Evolutionary conservation across 1,140 invertebrate species (phyloP), one percentile per base, ranked within the genome.

Genomic region (Zaprionus davidi): DNA sequence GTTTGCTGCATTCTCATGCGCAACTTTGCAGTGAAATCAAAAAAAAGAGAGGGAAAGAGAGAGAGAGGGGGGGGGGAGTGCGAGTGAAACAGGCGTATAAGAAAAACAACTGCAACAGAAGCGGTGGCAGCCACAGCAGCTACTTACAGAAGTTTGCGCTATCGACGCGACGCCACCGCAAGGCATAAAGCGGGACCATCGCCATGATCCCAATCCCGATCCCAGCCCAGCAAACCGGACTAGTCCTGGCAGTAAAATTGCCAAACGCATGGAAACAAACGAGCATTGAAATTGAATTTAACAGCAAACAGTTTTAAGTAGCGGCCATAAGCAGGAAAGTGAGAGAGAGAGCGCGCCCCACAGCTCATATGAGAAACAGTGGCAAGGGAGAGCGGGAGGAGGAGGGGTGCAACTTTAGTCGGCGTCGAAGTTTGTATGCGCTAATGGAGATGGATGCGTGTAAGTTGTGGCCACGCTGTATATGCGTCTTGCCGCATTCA

Each of bases 261-360:
- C 58, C 79, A 65, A 84, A 81, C 75, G 78, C 78, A 84, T 76
- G 85, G 75, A 81, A 88, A 90, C 76, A 86, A 87, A 86, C 83
- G 83, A 79, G 85, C 85, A 90, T 90, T 90, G 85, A 90, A 88
- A 88, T 88, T 88, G 85, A 88, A 88, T 88, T 88, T 88, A 88
- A 88, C 81, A 85, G 81, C 85, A 88, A 88, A 88, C 83, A 83
- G 83, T 87, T 88, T 87, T 88, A 87, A 87, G 83, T 78, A 81
- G 78, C 78, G 53, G 55, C 78, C 64, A 69, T 67, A 31, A 51
- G 62, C 49, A 46, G 17, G n/a, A 22, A 13, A 17, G 22, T 17
- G 60, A 15, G 7, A 13, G 12, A n/a, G 36, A 57, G 20, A 59
- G 36, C 9, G 12, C 4, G 22, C 20, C 26, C 20, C 44, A 73